A percentile compares a stretch with the other conserved stretches of the same genome.
Conservation (phyloP, 2,797 vertebrate species). For the Miichthys miiuy region DNA sequence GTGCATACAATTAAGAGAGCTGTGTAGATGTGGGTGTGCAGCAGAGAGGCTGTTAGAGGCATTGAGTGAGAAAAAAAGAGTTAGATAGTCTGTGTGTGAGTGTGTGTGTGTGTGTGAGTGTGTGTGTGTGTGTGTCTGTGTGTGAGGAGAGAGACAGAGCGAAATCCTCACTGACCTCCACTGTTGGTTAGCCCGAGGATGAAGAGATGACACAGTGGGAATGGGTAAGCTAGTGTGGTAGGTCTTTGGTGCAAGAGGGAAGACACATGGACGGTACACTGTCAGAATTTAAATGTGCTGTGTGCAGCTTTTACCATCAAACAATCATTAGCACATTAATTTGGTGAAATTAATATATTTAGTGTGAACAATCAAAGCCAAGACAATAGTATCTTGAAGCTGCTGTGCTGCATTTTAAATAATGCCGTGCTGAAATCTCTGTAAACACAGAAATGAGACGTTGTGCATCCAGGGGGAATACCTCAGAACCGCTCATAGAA, state of each 20-base stretch:
- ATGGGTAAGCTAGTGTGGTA: slow-evolving; percentile 60
- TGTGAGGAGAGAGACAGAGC: slow-evolving; percentile 14
- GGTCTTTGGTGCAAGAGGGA: slow-evolving; percentile 47
- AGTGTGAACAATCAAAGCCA: slow-evolving; percentile 29
- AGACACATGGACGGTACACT: slow-evolving; percentile 44
- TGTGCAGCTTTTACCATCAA: slow-evolving; percentile 37
- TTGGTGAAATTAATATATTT: slow-evolving; percentile 36
- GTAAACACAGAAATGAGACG: slow-evolving; percentile 6
- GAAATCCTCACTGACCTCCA: slow-evolving; percentile 67
- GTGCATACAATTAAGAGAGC: slow-evolving; percentile 41
- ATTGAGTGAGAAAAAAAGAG: slow-evolving; percentile 7
- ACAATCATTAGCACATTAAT: slow-evolving; percentile 34
- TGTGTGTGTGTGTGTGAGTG: slow-evolving; percentile 14
- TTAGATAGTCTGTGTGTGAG: background rate
- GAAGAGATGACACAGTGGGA: slow-evolving; percentile 67
- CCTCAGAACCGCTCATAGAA: slow-evolving; percentile 5
- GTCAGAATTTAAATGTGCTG: slow-evolving; percentile 42
- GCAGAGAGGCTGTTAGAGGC: slow-evolving; percentile 20
- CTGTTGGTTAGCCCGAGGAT: slow-evolving; percentile 67
- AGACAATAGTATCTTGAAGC: slow-evolving; percentile 9
- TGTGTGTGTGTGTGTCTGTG: slow-evolving; percentile 11
- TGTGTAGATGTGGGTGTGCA: slow-evolving; percentile 35
- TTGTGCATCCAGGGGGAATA: slow-evolving; percentile 13
- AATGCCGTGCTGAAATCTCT: slow-evolving; percentile 18
- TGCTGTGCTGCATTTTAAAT: slow-evolving; percentile 28